Percentiles rank a stretch among this genome's conserved stretches.
Evolutionary conservation across 2,797 vertebrate genomes (phyloP).

Genomic region (Streptopelia turtur): DNA sequence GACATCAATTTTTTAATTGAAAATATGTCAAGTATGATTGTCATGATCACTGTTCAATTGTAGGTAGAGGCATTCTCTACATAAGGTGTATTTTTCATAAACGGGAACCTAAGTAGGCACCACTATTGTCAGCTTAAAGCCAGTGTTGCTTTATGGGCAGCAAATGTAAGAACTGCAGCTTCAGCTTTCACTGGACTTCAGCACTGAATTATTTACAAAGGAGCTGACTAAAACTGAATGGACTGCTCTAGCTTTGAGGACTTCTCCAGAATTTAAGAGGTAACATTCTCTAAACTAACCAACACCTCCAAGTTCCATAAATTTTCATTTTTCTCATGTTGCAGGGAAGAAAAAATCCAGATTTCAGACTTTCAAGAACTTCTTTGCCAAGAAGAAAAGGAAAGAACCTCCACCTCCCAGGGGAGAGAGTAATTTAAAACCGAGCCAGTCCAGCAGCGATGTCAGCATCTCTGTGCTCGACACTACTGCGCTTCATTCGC

Average conservation of each 20-base stretch:
- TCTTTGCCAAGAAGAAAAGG: slow-evolving; percentile 92
- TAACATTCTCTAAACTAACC: background rate
- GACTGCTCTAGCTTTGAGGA: background rate
- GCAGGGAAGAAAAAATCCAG: slow-evolving; percentile 94
- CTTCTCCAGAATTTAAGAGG: background rate
- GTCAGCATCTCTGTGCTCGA: slow-evolving; percentile 75
- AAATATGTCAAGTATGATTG: background rate
- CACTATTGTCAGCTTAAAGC: background rate
- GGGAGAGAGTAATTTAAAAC: slow-evolving; percentile 76
- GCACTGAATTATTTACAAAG: slow-evolving; percentile 50
- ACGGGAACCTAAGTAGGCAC: slow-evolving; percentile 6
- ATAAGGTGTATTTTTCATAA: background rate
- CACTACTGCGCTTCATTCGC: slow-evolving; percentile 73
- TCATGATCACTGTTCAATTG: background rate
- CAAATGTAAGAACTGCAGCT: background rate
- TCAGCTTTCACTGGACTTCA: slow-evolving; percentile 43
- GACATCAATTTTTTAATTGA: background rate
- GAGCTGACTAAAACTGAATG: slow-evolving; percentile 12
- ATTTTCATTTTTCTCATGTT: background rate
- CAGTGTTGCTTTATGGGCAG: background rate
- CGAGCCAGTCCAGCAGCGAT: slow-evolving; percentile 84
- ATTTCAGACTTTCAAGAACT: slow-evolving; percentile 91
- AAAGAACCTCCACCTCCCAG: slow-evolving; percentile 75
- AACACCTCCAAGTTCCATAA: background rate
- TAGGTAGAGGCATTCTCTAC: background rate